Percentiles rank a stretch among this genome's conserved stretches.
Conservation (phyloP, 2,113 vertebrate species). For the Pungitius pungitius region DNA sequence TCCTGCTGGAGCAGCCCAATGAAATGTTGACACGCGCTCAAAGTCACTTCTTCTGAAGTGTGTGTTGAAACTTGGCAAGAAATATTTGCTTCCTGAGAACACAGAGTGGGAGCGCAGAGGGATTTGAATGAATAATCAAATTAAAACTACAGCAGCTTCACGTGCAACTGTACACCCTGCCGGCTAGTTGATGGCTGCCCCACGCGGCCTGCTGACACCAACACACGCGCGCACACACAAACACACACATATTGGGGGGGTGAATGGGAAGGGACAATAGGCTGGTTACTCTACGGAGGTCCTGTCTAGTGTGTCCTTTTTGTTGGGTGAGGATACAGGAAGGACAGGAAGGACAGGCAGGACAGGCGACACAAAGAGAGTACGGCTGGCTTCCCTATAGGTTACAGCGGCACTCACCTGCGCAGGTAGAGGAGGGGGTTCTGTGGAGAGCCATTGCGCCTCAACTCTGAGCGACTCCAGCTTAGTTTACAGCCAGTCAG, state of each 20-base stretch:
- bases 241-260: slow-evolving; percentile 18
- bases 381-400: slow-evolving; percentile 32
- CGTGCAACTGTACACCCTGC: slow-evolving; percentile 61
- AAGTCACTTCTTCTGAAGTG: slow-evolving; percentile 16
- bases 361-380: slow-evolving; percentile 59
- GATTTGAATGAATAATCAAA: slow-evolving; percentile 35
- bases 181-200: slow-evolving; percentile 41
- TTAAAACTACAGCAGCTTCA: slow-evolving; percentile 40
- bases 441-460: slow-evolving; percentile 62
- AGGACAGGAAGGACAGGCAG: slow-evolving; percentile 28
- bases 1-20: slow-evolving; percentile 2
- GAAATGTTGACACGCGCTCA: neutral
- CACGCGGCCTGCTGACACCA: slow-evolving; percentile 57
- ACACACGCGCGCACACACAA: slow-evolving; percentile 51
- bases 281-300: slow-evolving; percentile 64
- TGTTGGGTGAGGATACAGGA: slow-evolving; percentile 54
- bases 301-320: slow-evolving; percentile 57
- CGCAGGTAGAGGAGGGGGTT: slow-evolving; percentile 61
- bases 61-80: neutral
- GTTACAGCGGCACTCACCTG: slow-evolving; percentile 66
- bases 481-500: slow-evolving; percentile 17
- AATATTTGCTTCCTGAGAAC: neutral
- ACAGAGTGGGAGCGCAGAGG: slow-evolving; percentile 6
- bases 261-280: slow-evolving; percentile 53
- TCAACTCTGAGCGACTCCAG: slow-evolving; percentile 22